These are phyloP conservation scores for Epinephelus coioides DNA, from an alignment of 2,797 vertebrate species.

Conservation along the genomic window DNA sequence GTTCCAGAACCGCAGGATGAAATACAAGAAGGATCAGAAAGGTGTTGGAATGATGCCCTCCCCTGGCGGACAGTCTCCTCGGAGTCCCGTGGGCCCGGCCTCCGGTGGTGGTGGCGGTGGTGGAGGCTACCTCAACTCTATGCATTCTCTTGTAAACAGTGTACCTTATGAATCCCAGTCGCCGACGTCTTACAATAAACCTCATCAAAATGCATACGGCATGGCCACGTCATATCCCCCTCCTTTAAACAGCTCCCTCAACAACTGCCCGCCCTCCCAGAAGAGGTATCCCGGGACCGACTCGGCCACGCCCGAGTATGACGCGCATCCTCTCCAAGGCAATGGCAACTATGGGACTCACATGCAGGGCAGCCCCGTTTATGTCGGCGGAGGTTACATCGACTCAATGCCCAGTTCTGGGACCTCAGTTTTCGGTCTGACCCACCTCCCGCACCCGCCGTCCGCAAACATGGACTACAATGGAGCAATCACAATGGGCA, in stretches of 20 bases:
- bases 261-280: conserved; percentile 94
- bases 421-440: conserved; percentile 95
- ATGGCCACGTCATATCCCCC: conserved; percentile 93
- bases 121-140: conserved; percentile 95
- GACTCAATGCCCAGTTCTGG: conserved; percentile 94
- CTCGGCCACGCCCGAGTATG: conserved; percentile 94
- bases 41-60: conserved; percentile 97
- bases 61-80: conserved; percentile 95
- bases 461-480: conserved; percentile 95
- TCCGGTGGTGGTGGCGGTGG: conserved; percentile 76
- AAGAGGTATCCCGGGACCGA: conserved; percentile 94
- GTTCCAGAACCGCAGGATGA: conserved; percentile 99
- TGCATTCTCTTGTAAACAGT: conserved; percentile 98
- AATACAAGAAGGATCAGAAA: conserved; percentile 99
- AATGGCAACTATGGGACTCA: conserved; percentile 95
- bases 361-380: conserved; percentile 97
- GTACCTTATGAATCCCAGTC: conserved; percentile 95
- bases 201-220: conserved; percentile 93
- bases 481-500: conserved; percentile 93
- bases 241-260: conserved; percentile 91
- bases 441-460: conserved; percentile 93
- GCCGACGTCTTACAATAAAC: conserved; percentile 94
- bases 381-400: conserved; percentile 95
- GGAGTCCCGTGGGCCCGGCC: conserved; percentile 91
- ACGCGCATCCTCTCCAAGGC: conserved; percentile 93